Evolutionary conservation across 2,888 invertebrate genomes (phyloP).

Genomic region (Drosophila nr. fundita): DNA sequence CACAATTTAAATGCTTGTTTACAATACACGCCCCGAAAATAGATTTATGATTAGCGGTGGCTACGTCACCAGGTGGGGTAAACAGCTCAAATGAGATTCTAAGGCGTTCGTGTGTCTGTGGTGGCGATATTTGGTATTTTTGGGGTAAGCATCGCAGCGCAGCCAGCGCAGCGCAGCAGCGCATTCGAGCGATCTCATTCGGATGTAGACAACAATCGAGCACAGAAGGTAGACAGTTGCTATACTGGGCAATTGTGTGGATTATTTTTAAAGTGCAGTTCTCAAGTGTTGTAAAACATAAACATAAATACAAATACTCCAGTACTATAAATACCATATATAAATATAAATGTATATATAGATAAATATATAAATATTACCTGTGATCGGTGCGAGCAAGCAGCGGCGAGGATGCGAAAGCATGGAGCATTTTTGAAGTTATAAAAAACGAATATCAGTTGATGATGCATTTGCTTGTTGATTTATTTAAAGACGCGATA

Average conservation of each 20-base stretch:
- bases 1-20: conserved; percentile 65
- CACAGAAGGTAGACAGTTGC: conserved; percentile 58
- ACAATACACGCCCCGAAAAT: conserved; percentile 66
- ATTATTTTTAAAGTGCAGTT: conserved; percentile 47
- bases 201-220: conserved; percentile 64
- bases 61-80: conserved; percentile 78
- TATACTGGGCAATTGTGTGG: conserved; percentile 28
- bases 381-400: conserved; percentile 42
- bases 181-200: conserved; percentile 64
- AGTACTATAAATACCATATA: conserved; percentile 8
- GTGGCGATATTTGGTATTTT: conserved; percentile 47
- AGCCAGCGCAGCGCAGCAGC: conserved; percentile 57
- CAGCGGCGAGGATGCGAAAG: conserved; percentile 52
- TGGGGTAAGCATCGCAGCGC: conserved; percentile 42
- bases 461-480: conserved; percentile 67
- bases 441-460: conserved; percentile 58
- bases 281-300: conserved; percentile 29
- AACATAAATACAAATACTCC: conserved; percentile 23
- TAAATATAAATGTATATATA: not conserved
- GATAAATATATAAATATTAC: conserved; percentile 32
- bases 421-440: conserved; percentile 56
- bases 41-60: conserved; percentile 73
- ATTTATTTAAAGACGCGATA: conserved; percentile 72
- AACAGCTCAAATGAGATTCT: conserved; percentile 34
- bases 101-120: conserved; percentile 52